Base-by-base conservation (phyloP, 2,888 invertebrate species). In the Bombylius major region DNA sequence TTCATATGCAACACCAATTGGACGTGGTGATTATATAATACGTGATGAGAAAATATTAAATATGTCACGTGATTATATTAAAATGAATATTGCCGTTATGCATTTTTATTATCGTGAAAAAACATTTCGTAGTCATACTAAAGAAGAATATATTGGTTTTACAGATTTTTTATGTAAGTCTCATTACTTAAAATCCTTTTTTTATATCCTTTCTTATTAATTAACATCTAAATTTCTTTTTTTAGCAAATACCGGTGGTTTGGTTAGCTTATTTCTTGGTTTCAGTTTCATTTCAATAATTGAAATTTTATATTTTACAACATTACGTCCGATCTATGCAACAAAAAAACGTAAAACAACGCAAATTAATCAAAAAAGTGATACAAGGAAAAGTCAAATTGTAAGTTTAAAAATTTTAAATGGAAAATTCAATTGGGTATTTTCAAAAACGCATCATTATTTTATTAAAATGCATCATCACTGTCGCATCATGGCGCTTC, bases 151-250 rank as follows among this genome's bases (percentile, higher is more conserved):
- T 62, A 89, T 87, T 67, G 89, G 89, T 51, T 83, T 89, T 54
- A 87, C 89, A 0, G 89, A 89, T 71, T 87, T 89, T 69, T 72
- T 89, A 49, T 89, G 89, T 89, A 76, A 82, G 85, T n/a, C n/a
- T n/a, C n/a, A n/a, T n/a, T n/a, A n/a, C n/a, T n/a, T n/a, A n/a
- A n/a, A n/a, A n/a, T n/a, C n/a, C n/a, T n/a, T n/a, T n/a, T 4
- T 42, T 42, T 11, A 2, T 11, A 8, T 42, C 39, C 4, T 42
- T 42, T 42, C 11, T 23, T 23, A 23, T 23, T 23, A 1, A 23
- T 23, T 23, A 23, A 23, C 34, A 5, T 42, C 5, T 42, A 42
- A 11, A 5, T 42, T 42, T 42, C 5, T 42, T 11, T 42, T 42
- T 5, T 79, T 73, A 89, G 89, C 89, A 0, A 86, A 85, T 67